A percentile compares a stretch with the other conserved stretches of the same genome.
phyloP scores from a whole-genome alignment of 2,888 invertebrate genomes.

The Drosophila anceps region DNA sequence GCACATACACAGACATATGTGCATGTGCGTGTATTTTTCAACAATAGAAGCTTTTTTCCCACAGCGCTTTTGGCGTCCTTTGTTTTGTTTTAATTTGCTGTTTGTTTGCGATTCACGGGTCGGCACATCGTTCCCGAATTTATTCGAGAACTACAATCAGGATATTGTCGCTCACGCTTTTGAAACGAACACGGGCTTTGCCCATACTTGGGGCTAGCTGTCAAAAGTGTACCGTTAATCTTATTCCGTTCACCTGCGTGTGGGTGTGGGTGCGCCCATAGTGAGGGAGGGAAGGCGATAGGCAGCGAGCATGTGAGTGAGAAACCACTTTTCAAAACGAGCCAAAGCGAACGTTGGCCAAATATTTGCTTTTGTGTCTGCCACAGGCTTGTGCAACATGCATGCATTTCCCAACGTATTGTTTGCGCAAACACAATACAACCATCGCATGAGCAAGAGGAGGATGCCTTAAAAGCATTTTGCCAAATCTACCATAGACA shows the following conservation, averaged over 20 bases:
- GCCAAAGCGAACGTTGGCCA: conserved; percentile 25
- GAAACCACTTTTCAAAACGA: conserved; percentile 10
- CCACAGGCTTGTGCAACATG: conserved; percentile 48
- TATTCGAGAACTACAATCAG: conserved; percentile 34
- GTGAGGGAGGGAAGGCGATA: conserved; percentile 2
- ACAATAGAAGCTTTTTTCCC: conserved; percentile 29
- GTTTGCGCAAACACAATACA: conserved; percentile 52
- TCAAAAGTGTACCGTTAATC: conserved; percentile 62
- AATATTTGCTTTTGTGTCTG: conserved; percentile 61
- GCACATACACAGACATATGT: not conserved
- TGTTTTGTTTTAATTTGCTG: conserved; percentile 73
- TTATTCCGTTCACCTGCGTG: conserved; percentile 52
- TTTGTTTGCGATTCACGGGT: conserved; percentile 45
- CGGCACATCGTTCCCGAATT: conserved; percentile 15
- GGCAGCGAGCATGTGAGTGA: not conserved
- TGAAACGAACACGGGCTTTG: conserved; percentile 7
- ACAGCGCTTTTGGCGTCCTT: conserved; percentile 42
- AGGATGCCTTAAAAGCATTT: conserved; percentile 48
- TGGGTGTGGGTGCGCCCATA: conserved; percentile 18
- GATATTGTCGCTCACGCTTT: conserved; percentile 23
- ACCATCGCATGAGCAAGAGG: conserved; percentile 11
- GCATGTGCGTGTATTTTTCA: conserved; percentile 10
- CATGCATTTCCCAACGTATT: conserved; percentile 46
- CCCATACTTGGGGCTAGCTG: conserved; percentile 21
- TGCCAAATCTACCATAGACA: conserved; percentile 30